phyloP scores from a whole-genome alignment of 2,113 vertebrate species.

The Rana temporaria region DNA sequence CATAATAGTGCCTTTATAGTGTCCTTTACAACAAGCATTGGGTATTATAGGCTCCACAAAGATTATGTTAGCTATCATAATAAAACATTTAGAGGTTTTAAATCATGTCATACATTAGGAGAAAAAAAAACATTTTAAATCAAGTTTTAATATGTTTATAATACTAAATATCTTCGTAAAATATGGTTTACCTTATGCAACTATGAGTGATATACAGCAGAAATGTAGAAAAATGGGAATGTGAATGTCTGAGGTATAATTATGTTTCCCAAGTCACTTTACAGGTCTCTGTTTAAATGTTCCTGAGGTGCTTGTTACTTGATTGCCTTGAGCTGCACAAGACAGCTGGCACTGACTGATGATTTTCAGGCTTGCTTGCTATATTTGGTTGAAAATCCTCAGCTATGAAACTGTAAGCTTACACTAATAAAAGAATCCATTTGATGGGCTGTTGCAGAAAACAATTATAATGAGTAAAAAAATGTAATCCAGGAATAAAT shows the following conservation, averaged over 20 bases:
- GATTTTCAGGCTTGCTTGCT: conserved; percentile 21
- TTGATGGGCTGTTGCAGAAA: conserved; percentile 19
- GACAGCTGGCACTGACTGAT: conserved; percentile 41
- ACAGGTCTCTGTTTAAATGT: conserved; percentile 22
- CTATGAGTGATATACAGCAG: neutral
- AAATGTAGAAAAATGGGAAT: neutral
- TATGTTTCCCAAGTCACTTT: conserved; percentile 19
- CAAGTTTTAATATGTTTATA: too few relatives aligned
- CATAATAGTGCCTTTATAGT: too few relatives aligned
- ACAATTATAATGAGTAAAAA: neutral
- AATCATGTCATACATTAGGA: too few relatives aligned
- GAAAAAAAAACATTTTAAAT: too few relatives aligned
- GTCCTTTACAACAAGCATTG: too few relatives aligned
- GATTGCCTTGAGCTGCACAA: conserved; percentile 37
- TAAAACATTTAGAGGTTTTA: too few relatives aligned
- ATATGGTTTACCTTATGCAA: neutral
- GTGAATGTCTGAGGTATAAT: conserved; percentile 23
- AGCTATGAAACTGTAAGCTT: conserved; percentile 39
- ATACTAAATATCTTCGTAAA: neutral
- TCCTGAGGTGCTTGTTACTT: conserved; percentile 42
- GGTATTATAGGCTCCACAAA: neutral
- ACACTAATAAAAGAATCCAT: conserved; percentile 20
- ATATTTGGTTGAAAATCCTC: conserved; percentile 37
- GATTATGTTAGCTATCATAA: neutral
- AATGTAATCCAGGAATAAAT: neutral